Evolutionary conservation across 2,113 vertebrate species (phyloP), one percentile per base, ranked within the genome.

Genomic region (Nesoenas mayeri): DNA sequence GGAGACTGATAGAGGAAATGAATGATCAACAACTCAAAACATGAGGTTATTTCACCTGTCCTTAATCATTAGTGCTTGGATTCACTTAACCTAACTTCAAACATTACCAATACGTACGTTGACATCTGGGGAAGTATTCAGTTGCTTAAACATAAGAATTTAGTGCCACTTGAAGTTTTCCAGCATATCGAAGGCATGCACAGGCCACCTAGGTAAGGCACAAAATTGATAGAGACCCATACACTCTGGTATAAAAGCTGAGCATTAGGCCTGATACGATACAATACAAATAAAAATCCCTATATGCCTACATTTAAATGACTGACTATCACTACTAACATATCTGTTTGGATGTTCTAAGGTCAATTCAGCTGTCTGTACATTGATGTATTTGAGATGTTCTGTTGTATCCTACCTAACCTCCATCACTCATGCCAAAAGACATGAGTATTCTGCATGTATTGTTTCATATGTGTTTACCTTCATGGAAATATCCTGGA

Each of bases 11-110:
- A 1, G 51, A 75, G 51, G 72, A 79, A 53, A 69, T 81, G 40
- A 50, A 82, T 22, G 70, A 92, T 38, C 91, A 83, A 66, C 91
- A 88, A 92, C 64, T 91, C 73, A 89, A 93, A 92, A 88, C 88
- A 28, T 42, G 82, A 36, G n/a, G 40, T 88, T 93, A 70, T 95
- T 94, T 90, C 50, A 92, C 67, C n/a, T 80, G 75, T 93, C 71
- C 79, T 85, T 82, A 92, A 80, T 56, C 82, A 70, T 92, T 90
- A 88, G 90, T 54, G 6, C 31, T 51, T 88, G 31, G 11, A 83
- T 62, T 90, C 85, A 83, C 72, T 77, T 90, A 79, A 85, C 65
- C 17, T 61, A 73, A 66, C 32, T 90, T 77, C 14, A 93, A 82
- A 73, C 36, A 70, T 90, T 85, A 77, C 15, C 64, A 85, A 9